Evolutionary conservation across 1,140 invertebrate species (phyloP).

Genomic region (Anoplolepis gracilipes): DNA sequence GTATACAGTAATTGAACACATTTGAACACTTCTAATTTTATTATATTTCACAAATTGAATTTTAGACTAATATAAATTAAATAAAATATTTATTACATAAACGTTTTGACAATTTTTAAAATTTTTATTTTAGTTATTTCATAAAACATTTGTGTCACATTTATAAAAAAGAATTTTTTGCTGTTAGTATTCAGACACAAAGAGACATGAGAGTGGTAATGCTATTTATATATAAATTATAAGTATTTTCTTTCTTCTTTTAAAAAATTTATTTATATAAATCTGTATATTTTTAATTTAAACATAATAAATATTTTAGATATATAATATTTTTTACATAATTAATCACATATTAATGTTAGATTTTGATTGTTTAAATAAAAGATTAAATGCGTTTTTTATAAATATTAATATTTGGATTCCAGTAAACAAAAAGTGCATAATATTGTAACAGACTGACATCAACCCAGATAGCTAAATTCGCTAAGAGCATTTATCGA

Average conservation of each 20-base stretch:
- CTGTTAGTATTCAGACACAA: not conserved
- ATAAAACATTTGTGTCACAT: not conserved
- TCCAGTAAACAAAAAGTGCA: too few relatives aligned
- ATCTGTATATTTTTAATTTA: not conserved
- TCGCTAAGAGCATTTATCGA: too few relatives aligned
- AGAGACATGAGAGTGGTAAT: not conserved
- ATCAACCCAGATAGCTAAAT: too few relatives aligned
- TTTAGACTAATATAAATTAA: too few relatives aligned
- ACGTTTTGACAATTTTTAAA: not conserved
- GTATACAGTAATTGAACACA: too few relatives aligned
- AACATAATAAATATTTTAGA: too few relatives aligned
- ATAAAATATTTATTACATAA: too few relatives aligned
- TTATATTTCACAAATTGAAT: too few relatives aligned
- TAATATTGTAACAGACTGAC: too few relatives aligned
- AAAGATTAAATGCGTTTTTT: not conserved
- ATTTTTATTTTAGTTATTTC: not conserved
- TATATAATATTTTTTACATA: not conserved
- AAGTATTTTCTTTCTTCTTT: not conserved
- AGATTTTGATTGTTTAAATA: not conserved
- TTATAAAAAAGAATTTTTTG: not conserved
- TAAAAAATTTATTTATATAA: not conserved
- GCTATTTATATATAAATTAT: not conserved
- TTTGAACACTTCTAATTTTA: too few relatives aligned
- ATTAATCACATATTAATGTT: not conserved
- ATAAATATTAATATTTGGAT: not conserved